A percentile compares a stretch with the other conserved stretches of the same genome.
These are phyloP conservation scores for Cephalopterus ornatus DNA, from an alignment of 2,113 vertebrate genomes.

Conservation along the genomic window DNA sequence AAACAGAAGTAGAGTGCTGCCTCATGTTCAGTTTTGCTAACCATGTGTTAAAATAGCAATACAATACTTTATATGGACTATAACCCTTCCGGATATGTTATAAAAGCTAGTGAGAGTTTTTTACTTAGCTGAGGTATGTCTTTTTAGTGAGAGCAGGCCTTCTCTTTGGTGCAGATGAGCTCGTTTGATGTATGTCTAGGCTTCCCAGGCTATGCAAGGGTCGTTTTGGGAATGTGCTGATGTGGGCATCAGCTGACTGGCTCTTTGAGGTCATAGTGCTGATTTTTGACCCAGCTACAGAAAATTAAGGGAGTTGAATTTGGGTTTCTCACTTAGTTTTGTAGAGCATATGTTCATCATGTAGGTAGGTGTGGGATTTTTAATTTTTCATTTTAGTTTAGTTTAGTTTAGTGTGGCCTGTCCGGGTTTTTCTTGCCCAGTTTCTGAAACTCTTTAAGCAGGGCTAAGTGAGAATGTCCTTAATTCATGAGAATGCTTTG, in stretches of 20 bases:
- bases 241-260: not conserved
- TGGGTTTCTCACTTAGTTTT: not conserved
- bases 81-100: not conserved
- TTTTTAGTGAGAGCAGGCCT: not conserved
- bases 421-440: rapidly evolving
- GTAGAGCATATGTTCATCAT: not conserved
- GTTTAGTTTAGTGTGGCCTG: not conserved
- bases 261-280: not conserved
- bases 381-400: not conserved
- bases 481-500: not conserved
- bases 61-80: not conserved
- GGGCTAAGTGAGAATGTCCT: not conserved
- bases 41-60: not conserved
- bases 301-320: not conserved
- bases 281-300: not conserved
- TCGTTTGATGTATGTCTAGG: not conserved
- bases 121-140: not conserved
- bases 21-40: not conserved
- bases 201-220: not conserved
- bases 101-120: not conserved
- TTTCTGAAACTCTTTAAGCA: not conserved
- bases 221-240: not conserved
- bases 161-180: not conserved
- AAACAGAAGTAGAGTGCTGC: not conserved
- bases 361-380: not conserved